Evolutionary conservation across 1,140 invertebrate species (phyloP).

Genomic region (Sitodiplosis mosellana): DNA sequence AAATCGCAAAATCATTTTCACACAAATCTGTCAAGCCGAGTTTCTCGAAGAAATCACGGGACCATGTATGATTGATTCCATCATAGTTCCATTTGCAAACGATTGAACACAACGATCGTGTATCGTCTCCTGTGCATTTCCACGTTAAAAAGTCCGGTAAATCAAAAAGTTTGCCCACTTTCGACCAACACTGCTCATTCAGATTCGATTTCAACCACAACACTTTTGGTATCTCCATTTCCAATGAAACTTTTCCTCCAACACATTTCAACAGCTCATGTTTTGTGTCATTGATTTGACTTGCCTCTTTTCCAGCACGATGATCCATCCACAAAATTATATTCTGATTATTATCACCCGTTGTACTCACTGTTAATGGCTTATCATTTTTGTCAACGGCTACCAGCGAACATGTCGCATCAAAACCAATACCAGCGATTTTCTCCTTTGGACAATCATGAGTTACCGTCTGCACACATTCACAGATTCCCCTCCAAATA

Average conservation of each 20-base stretch:
- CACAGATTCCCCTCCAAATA: conserved; percentile 54
- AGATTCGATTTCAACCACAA: conserved; percentile 82
- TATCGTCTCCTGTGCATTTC: conserved; percentile 62
- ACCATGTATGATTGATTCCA: conserved; percentile 46
- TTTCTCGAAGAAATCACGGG: conserved; percentile 45
- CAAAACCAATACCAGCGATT: conserved; percentile 79
- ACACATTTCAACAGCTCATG: conserved; percentile 69
- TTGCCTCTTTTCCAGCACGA: conserved; percentile 62
- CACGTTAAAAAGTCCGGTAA: conserved; percentile 88
- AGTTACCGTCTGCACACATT: conserved; percentile 29
- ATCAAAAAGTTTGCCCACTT: conserved; percentile 67
- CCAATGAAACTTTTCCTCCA: conserved; percentile 78
- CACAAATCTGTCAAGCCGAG: conserved; percentile 61
- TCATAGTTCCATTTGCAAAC: conserved; percentile 92
- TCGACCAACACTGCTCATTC: conserved; percentile 39
- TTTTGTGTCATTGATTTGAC: conserved; percentile 56
- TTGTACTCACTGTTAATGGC: conserved; percentile 55
- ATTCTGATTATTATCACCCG: conserved; percentile 53
- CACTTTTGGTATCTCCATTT: conserved; percentile 94
- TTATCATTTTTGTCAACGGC: conserved; percentile 48
- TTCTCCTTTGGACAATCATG: conserved; percentile 30
- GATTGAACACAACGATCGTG: conserved; percentile 72
- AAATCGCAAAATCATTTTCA: conserved; percentile 47
- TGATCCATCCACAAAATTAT: conserved; percentile 97
- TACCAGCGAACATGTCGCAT: conserved; percentile 89